These are phyloP conservation scores for Pelusios castaneus DNA, from an alignment of 2,113 vertebrate species.

Conservation along the genomic window DNA sequence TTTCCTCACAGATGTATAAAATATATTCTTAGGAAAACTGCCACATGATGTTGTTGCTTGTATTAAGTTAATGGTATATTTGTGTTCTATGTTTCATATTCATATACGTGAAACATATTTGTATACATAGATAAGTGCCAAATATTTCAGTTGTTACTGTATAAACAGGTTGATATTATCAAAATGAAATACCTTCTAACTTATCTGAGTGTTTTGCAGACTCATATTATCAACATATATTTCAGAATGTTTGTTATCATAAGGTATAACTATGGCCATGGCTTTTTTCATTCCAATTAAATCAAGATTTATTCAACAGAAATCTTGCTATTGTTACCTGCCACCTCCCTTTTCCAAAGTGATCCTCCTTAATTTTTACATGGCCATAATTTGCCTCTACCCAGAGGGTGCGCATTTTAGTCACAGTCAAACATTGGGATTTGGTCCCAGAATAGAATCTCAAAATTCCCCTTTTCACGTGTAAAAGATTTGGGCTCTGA, in stretches of 20 bases:
- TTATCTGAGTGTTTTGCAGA: background rate
- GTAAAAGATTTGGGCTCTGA: background rate
- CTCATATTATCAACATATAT: background rate
- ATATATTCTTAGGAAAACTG: constrained; percentile 75
- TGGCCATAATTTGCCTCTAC: background rate
- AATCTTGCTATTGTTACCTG: background rate
- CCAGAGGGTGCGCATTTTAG: background rate
- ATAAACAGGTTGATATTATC: constrained; percentile 55
- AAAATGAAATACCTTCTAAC: background rate
- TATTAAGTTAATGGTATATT: constrained; percentile 70
- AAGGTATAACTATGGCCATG: background rate
- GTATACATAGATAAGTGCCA: constrained; percentile 59
- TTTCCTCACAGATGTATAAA: constrained; percentile 72
- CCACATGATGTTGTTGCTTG: constrained; percentile 73
- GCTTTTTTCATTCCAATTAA: constrained; percentile 39
- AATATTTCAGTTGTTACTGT: constrained; percentile 59
- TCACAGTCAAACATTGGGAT: background rate
- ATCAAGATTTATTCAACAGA: background rate
- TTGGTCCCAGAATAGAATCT: background rate
- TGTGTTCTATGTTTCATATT: constrained; percentile 40
- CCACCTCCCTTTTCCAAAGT: background rate
- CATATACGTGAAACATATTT: constrained; percentile 57
- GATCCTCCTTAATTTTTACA: background rate
- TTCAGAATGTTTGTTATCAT: constrained; percentile 26
- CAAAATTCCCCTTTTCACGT: background rate